Evolutionary conservation across 2,113 vertebrate species (phyloP).

Genomic region (Bombycilla garrulus): DNA sequence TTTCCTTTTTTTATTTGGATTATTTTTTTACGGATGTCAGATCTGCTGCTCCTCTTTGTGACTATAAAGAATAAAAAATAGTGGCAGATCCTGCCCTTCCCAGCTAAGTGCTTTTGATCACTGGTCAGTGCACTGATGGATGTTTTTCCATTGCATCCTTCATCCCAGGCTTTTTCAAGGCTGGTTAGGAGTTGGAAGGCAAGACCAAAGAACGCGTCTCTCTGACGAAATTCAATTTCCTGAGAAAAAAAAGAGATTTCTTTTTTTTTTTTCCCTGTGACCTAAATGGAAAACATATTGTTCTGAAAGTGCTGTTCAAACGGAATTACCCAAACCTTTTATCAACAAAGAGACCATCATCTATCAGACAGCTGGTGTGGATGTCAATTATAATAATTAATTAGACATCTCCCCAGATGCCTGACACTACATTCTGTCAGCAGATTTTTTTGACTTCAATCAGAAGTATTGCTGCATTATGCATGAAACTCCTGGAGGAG

Average conservation of each 20-base stretch:
- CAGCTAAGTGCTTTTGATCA: slow-evolving; percentile 38
- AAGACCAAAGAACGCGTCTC: neutral
- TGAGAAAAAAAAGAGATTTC: neutral
- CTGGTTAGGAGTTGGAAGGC: slow-evolving; percentile 36
- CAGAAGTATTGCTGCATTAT: slow-evolving; percentile 63
- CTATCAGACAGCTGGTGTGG: slow-evolving; percentile 65
- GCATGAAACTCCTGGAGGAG: slow-evolving; percentile 32
- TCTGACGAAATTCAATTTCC: slow-evolving; percentile 35
- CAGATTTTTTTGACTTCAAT: slow-evolving; percentile 59
- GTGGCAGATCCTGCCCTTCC: slow-evolving; percentile 7
- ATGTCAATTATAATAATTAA: slow-evolving; percentile 73
- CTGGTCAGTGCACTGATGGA: slow-evolving; percentile 16
- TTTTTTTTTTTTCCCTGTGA: neutral
- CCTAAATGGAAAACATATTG: slow-evolving; percentile 71
- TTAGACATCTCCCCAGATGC: slow-evolving; percentile 68
- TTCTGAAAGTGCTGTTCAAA: slow-evolving; percentile 65
- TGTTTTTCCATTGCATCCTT: slow-evolving; percentile 13
- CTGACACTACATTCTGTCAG: slow-evolving; percentile 67
- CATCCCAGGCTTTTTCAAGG: slow-evolving; percentile 33
- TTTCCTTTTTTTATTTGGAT: neutral
- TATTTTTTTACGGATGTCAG: neutral
- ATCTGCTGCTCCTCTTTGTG: slow-evolving; percentile 10
- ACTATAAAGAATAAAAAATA: neutral
- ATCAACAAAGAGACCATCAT: slow-evolving; percentile 58
- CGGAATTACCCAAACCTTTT: slow-evolving; percentile 61